Evolutionary conservation across 2,113 vertebrate genomes (phyloP).

Genomic region (Austrofundulus limnaeus): DNA sequence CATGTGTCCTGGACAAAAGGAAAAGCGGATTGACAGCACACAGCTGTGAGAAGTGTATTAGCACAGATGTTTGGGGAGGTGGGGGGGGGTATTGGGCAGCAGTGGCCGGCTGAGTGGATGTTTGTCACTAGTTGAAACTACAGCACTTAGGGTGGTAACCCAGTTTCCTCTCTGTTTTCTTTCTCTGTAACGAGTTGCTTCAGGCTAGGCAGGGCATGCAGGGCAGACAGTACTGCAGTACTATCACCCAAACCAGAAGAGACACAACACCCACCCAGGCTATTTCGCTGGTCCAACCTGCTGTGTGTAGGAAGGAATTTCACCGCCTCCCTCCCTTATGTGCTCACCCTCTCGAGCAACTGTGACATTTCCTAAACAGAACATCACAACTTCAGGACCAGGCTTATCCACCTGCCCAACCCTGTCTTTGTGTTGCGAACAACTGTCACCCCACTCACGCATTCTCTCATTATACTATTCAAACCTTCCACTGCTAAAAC

Average conservation of each 20-base stretch:
- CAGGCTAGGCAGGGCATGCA: constrained; percentile 62
- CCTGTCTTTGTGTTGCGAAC: constrained; percentile 39
- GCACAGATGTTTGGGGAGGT: constrained; percentile 54
- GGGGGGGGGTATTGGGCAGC: constrained; percentile 37
- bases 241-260: constrained; percentile 72
- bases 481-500: constrained; percentile 53
- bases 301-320: constrained; percentile 79
- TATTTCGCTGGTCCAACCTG: constrained; percentile 63
- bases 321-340: constrained; percentile 54
- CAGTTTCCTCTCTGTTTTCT: constrained; percentile 67
- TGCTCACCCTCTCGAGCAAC: constrained; percentile 68
- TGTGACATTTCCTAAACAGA: constrained; percentile 78
- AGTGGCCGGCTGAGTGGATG: constrained; percentile 63
- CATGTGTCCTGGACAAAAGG: constrained; percentile 46
- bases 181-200: constrained; percentile 35
- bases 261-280: constrained; percentile 45
- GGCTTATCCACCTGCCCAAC: constrained; percentile 52
- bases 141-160: constrained; percentile 75
- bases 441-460: constrained; percentile 54
- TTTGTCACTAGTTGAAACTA: constrained; percentile 75
- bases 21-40: constrained; percentile 64
- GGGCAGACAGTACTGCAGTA: constrained; percentile 81
- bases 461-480: constrained; percentile 56
- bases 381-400: constrained; percentile 71
- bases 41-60: constrained; percentile 74